Base-by-base conservation (phyloP, 1,140 invertebrate genomes). In the Limonius californicus region DNA sequence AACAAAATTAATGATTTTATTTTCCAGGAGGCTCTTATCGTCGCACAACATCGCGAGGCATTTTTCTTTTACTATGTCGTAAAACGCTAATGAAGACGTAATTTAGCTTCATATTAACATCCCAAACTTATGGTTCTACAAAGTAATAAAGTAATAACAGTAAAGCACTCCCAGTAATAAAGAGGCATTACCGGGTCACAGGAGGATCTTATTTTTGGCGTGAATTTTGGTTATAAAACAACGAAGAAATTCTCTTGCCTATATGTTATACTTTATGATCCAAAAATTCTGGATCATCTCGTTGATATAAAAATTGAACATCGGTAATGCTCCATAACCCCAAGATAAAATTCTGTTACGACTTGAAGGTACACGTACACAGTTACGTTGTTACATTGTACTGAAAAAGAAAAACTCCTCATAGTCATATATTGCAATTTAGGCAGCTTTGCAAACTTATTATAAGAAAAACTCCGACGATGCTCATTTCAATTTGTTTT, bases 81-180 rank as follows among this genome's bases (percentile, higher is more conserved):
- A 50, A 43, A 50, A 50, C 45, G 45, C 19, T 21, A 18, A 50
- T 50, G 45, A 50, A 50, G 16, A 50, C 8, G 16, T 50, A 50
- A 50, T 50, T 50, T 21, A 21, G 8, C 2, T 50, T 50, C 19
- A 50, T 50, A 50, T 50, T 50, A 50, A 50, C 45, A 50, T 50
- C 45, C 16, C 8, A 19, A 50, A 50, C 4, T 18, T 18, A 50
- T 11, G 16, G 19, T 50, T 18, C 16, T 16, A 21, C 19, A 50
- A 50, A 50, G 45, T 50, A 50, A 50, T 50, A 50, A 50, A 50
- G 45, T 21, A 50, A 50, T 50, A 50, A 39, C 35, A 12, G 35
- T 39, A 39, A 39, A 39, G 35, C 35, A 27, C n/a, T 39, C 8
- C 8, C n/a, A 11, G 35, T 39, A 39, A 39, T 39, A 39, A 39